Evolutionary conservation across 2,113 vertebrate species (phyloP).

Genomic region (Menidia beryllina): DNA sequence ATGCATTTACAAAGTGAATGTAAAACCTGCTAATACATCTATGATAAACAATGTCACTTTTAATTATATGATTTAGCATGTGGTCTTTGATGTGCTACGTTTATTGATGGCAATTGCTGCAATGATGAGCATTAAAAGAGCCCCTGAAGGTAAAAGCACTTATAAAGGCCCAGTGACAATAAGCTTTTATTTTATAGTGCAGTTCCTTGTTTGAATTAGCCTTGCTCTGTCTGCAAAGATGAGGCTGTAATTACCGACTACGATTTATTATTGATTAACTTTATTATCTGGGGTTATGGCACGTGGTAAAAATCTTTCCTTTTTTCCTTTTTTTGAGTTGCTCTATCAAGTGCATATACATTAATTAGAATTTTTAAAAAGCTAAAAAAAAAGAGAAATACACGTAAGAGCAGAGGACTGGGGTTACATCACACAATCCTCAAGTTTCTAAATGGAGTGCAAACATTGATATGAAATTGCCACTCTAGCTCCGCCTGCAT

Average conservation of each 20-base stretch:
- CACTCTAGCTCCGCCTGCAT: not conserved
- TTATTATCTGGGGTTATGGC: not conserved
- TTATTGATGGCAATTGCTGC: too few relatives aligned
- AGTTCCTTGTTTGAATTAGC: too few relatives aligned
- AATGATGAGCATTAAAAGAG: too few relatives aligned
- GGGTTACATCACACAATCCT: not conserved
- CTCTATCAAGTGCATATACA: too few relatives aligned
- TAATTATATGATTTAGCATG: too few relatives aligned
- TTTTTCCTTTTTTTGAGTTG: not conserved
- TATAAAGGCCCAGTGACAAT: too few relatives aligned
- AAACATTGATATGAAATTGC: not conserved
- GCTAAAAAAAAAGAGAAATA: slow-evolving; percentile 2
- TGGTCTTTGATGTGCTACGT: too few relatives aligned
- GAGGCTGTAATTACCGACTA: not conserved
- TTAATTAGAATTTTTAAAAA: slow-evolving; percentile 8
- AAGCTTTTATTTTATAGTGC: too few relatives aligned
- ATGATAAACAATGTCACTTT: too few relatives aligned
- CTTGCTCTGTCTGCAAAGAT: not conserved
- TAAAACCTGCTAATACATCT: too few relatives aligned
- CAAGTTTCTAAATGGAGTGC: not conserved
- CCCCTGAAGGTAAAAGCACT: too few relatives aligned
- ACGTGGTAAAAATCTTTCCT: not conserved
- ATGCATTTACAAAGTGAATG: too few relatives aligned
- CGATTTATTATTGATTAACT: not conserved
- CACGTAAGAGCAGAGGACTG: not conserved